phyloP scores from a whole-genome alignment of 2,888 invertebrate genomes.

The Globia sparganii region DNA sequence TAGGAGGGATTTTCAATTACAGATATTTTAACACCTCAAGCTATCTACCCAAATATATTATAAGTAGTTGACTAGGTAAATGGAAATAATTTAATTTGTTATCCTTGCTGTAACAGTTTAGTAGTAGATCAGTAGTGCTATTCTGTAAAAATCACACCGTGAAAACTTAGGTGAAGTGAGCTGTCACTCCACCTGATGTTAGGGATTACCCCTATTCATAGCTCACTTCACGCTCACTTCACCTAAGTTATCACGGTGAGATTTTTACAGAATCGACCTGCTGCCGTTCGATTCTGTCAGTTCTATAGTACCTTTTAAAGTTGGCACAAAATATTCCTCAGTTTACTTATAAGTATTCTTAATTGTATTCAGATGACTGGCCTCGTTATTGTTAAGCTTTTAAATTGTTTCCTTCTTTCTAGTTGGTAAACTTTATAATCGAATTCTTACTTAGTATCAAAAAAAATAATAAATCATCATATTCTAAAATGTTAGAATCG shows the following conservation, averaged over 20 bases:
- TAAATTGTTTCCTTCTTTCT: background rate
- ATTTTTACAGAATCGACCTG: too few relatives aligned
- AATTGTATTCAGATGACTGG: background rate
- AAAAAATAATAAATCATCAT: too few relatives aligned
- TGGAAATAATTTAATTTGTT: background rate
- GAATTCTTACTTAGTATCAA: background rate
- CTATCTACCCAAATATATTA: background rate
- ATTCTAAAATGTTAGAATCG: background rate
- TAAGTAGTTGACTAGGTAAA: background rate
- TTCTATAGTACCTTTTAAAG: background rate
- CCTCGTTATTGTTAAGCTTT: background rate
- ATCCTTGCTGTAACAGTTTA: background rate
- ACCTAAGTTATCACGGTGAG: too few relatives aligned
- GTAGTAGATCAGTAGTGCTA: too few relatives aligned
- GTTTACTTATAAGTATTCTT: background rate
- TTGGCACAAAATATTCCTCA: background rate
- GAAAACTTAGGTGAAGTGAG: too few relatives aligned
- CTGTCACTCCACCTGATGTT: too few relatives aligned
- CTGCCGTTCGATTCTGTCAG: too few relatives aligned
- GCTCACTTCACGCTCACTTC: too few relatives aligned
- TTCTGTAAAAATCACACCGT: too few relatives aligned
- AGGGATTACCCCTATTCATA: too few relatives aligned
- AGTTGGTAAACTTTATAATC: background rate
- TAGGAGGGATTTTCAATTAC: background rate
- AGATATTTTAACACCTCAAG: background rate